Base-by-base conservation (phyloP, 2,113 vertebrate genomes). In the Dipodomys merriami region DNA sequence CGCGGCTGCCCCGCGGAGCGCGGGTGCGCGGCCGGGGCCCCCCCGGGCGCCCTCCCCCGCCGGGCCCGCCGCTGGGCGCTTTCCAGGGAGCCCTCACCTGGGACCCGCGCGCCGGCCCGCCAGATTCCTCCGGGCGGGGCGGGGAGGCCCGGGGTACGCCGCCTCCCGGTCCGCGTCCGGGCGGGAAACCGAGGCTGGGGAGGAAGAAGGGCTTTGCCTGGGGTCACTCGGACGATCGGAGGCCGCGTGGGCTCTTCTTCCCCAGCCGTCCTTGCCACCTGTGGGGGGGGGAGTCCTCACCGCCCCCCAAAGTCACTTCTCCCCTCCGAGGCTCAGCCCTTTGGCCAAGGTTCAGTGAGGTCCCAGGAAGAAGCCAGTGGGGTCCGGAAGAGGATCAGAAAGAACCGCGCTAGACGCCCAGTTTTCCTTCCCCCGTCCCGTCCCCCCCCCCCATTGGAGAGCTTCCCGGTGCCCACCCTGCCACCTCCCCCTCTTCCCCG, bases 51-150 rank as follows among this genome's bases (percentile, higher is more conserved):
- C 96, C 71, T 44, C 92, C 86, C 73, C 91, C 88, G 79, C 95
- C 77, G 92, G 93, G 91, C 87, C 82, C 79, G 46, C 53, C 72
- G 60, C 93, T 80, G 94, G 96, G 91, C 82, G 35, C 64, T 46
- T 44, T 82, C 96, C 96, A 82, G 87, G 44, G 71, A 88, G 80
- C 94, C 92, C 88, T 96, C 94, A 96, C 96, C 96, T 95, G 93
- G 95, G 95, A 92, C 93, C 39, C 69, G n/a, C 49, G 8, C 57
- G 68, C 79, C 20, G 67, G 27, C 78, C 88, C 74, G 53, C 88
- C 86, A 6, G 95, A 96, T 96, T 96, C 96, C 94, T 96, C 95
- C 60, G 82, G 83, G 96, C 39, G 93, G 96, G 95, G 96, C 78
- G 8, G 35, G 57, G 65, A 60, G 83, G 87, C 5, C 53, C 9